Percentiles rank a stretch among this genome's conserved stretches.
Evolutionary conservation across 2,113 vertebrate species (phyloP).

Genomic region (Phyllostomus discolor): DNA sequence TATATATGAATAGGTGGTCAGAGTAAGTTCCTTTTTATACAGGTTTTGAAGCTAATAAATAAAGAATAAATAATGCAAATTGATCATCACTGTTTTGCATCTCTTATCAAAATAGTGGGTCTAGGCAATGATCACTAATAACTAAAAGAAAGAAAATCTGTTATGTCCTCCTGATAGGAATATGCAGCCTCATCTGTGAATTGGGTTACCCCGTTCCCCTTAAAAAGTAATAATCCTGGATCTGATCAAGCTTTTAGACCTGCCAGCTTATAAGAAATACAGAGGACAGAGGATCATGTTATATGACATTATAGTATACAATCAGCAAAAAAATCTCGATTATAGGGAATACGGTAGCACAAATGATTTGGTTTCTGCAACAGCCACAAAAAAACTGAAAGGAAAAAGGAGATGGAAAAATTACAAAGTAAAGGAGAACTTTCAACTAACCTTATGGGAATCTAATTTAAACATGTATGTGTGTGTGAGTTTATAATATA

Average conservation of each 20-base stretch:
- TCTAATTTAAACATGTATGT: background rate
- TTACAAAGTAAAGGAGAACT: background rate
- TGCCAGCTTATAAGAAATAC: background rate
- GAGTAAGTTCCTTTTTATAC: background rate
- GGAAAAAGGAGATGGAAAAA: background rate
- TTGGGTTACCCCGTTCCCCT: background rate
- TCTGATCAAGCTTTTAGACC: background rate
- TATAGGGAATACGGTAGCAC: background rate
- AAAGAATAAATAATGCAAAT: background rate
- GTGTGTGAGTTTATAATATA: background rate
- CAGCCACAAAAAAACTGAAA: background rate
- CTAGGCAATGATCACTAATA: background rate
- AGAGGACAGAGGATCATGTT: background rate
- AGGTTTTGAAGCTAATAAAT: background rate
- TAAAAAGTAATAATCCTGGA: background rate
- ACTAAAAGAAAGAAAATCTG: background rate
- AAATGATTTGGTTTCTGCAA: background rate
- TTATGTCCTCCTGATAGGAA: background rate
- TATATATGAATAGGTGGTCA: background rate
- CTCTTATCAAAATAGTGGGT: background rate
- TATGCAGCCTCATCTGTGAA: background rate
- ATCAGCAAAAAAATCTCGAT: background rate
- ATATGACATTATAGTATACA: background rate
- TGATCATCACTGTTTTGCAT: background rate
- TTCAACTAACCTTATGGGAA: background rate